Evolutionary conservation across 2,888 invertebrate species (phyloP).

Genomic region (Rambutsinella grinnellia): DNA sequence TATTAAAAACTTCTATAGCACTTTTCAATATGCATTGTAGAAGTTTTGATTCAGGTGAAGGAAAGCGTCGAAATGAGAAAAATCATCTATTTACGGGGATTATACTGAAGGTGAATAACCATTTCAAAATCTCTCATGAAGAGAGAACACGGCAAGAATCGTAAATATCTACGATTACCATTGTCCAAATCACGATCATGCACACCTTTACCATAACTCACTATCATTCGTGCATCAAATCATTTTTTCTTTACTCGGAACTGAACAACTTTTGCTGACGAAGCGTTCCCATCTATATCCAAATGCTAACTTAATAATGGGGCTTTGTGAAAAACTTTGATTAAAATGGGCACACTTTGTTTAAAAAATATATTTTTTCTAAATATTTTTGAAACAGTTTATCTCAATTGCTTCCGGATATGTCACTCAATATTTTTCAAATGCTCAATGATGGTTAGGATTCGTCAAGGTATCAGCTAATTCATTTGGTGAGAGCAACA

Average conservation of each 20-base stretch:
- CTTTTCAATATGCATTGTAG: background rate
- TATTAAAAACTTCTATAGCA: no score
- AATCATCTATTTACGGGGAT: background rate
- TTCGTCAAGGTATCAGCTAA: conserved; percentile 25
- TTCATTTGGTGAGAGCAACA: conserved; percentile 34
- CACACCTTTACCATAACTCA: conserved; percentile 26
- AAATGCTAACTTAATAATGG: no score
- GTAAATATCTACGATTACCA: background rate
- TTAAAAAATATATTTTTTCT: no score
- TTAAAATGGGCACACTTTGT: no score
- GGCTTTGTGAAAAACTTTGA: no score
- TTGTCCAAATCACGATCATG: conserved; percentile 8
- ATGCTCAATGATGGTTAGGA: background rate
- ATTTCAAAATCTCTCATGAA: no score
- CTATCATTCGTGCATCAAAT: no score
- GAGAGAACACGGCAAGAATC: no score
- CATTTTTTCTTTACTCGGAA: no score
- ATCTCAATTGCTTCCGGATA: conserved; percentile 26
- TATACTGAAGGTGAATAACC: background rate
- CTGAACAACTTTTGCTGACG: no score
- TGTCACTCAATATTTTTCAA: conserved; percentile 21
- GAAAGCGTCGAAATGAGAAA: background rate
- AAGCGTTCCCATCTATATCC: no score
- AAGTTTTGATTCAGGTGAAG: background rate
- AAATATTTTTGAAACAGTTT: no score